phyloP scores from a whole-genome alignment of 2,888 invertebrate genomes.

The Cephus rjabovi region DNA sequence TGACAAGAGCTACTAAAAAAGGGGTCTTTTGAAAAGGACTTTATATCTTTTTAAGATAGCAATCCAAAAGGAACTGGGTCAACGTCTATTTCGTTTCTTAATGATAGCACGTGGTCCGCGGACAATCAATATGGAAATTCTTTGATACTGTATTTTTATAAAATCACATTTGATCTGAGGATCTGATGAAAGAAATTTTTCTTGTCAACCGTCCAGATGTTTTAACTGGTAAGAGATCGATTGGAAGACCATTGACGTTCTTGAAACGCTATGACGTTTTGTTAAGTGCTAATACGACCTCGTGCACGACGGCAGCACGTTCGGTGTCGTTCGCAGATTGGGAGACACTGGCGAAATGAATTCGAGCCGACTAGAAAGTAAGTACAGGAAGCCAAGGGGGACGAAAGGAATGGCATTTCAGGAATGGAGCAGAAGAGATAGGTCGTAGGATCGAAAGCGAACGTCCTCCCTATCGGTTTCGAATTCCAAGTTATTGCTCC shows the following conservation, averaged over 20 bases:
- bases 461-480: neutral
- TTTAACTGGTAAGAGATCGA: neutral
- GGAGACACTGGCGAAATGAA: neutral
- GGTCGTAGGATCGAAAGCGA: neutral
- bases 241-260: neutral
- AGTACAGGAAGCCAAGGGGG: neutral
- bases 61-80: neutral
- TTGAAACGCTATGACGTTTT: neutral
- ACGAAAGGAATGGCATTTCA: neutral
- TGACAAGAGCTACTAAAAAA: neutral
- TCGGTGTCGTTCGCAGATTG: conserved; percentile 5
- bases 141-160: neutral
- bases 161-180: neutral
- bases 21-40: neutral
- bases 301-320: conserved; percentile 8
- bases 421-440: neutral
- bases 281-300: neutral
- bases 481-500: neutral
- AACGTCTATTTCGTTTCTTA: neutral
- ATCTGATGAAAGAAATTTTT: neutral
- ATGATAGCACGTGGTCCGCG: neutral
- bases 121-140: neutral
- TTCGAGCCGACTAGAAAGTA: neutral
- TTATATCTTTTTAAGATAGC: neutral
- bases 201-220: neutral